Evolutionary conservation across 2,113 vertebrate species (phyloP), one percentile per base, ranked within the genome.

Genomic region (Otocyon megalotis): DNA sequence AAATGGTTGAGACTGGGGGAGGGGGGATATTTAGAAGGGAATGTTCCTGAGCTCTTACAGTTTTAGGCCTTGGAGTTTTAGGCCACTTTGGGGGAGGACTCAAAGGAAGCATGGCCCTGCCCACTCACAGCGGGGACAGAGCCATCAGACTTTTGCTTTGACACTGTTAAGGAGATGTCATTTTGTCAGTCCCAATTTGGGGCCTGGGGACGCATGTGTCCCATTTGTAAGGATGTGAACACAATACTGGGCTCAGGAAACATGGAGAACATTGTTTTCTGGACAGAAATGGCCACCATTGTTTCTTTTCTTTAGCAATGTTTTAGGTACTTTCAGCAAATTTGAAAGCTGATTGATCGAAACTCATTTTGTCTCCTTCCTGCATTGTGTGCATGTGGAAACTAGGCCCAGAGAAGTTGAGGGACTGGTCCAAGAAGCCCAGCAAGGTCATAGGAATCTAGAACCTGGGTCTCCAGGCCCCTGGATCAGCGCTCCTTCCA

Each of bases 401-500:
- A 74, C 6, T 20, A 65, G 30, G 50, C 81, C 56, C n/a, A 26
- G 85, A 76, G 58, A 28, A 1, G 20, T 4, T 15, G 71, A 69
- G 26, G 1, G 2, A 8, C 62, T 86, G 80, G n/a, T 12, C 76
- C 32, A 54, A 13, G 26, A 19, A 20, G 32, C 11, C 67, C 11
- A 56, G 50, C 62, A 60, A 48, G 11, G 88, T 80, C 7, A 1
- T 22, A 8, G 14, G 43, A 63, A 77, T 50, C 28, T 30, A 20
- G 65, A 87, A 11, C 37, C 60, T 28, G 30, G 22, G 80, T n/a
- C 50, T 76, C 54, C 62, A 1, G 30, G 43, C n/a, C 80, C 80
- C 72, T 4, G 0, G 13, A 2, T 56, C 5, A 0, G 0, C 19
- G 50, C 20, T 50, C 13, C 79, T 53, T 19, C 37, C 19, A 17